phyloP scores from a whole-genome alignment of 1,140 invertebrate species.

The Ceratosolen fusciceps region DNA sequence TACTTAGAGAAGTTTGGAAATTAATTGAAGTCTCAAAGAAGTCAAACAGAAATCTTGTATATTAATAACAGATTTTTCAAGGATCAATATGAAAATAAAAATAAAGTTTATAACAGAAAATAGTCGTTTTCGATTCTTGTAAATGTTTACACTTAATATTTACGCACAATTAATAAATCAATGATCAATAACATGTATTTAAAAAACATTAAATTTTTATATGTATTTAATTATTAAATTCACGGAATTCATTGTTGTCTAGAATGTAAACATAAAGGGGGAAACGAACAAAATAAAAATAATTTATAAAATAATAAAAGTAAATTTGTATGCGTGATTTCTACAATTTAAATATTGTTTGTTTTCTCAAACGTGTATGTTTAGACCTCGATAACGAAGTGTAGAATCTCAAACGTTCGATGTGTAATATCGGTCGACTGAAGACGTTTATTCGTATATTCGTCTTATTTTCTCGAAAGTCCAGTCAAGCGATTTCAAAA shows the following conservation, averaged over 20 bases:
- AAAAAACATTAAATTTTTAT: slow-evolving; percentile 2
- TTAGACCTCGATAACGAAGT: slow-evolving; percentile 10
- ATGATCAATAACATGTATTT: neutral
- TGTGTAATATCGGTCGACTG: slow-evolving; percentile 42
- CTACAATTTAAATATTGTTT: slow-evolving; percentile 20
- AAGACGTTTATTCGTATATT: slow-evolving; percentile 39
- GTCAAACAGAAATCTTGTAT: neutral
- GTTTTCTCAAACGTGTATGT: neutral
- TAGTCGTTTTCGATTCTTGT: neutral
- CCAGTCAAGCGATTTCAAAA: slow-evolving; percentile 38
- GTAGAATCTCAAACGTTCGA: slow-evolving; percentile 36
- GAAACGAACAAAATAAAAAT: neutral
- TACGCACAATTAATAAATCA: neutral
- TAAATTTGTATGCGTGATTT: neutral
- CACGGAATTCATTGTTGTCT: slow-evolving; percentile 2
- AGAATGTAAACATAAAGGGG: neutral
- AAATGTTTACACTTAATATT: neutral
- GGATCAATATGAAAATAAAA: neutral
- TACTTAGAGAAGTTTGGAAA: neutral
- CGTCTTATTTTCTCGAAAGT: slow-evolving; percentile 28
- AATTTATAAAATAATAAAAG: neutral
- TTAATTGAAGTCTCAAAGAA: neutral
- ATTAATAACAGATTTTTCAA: neutral
- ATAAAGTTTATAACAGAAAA: neutral
- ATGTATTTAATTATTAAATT: slow-evolving; percentile 1